Evolutionary conservation across 1,140 invertebrate genomes (phyloP), one percentile per base, ranked within the genome.

Genomic region (Delia radicum): DNA sequence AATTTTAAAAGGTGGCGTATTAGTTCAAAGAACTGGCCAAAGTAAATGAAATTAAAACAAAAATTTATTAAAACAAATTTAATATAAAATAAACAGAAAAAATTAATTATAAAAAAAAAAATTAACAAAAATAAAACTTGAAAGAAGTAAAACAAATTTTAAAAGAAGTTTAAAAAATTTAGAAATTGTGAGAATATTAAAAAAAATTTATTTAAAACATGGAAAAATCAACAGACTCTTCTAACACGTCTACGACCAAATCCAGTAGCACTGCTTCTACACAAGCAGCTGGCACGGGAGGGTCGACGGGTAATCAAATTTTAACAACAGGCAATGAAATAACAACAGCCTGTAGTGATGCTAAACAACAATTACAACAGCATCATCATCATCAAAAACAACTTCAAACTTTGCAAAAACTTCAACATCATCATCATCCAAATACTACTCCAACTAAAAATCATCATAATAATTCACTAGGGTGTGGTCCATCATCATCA

Each of bases 161-260:
- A 65, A 42, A 28, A 74, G 42, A 31, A 74, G 12, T 65, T 48
- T 69, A 21, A 12, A n/a, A 27, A 29, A 24, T n/a, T 15, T 26
- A 69, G 28, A 71, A 28, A 29, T 33, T 33, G 46, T 42, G n/a
- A 71, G n/a, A 75, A 28, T 28, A 26, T 55, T 37, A 63, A 26
- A 33, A 28, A 55, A 61, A 74, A 62, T 62, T 26, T 31, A 21
- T 21, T 21, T 55, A 75, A 67, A 71, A 71, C 5, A 76, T 76
- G 75, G 75, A 73, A 63, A 76, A 76, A 76, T 76, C 75, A 42
- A 73, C 75, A 65, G 69, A 73, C 69, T 73, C 75, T 18, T 42
- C 31, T 27, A 21, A 15, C 15, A 75, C 74, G 13, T 13, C 55
- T 1, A 21, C 73, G 3, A 21, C 62, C 28, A 75, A 15, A 27